Evolutionary conservation across 2,797 vertebrate species (phyloP), one percentile per base, ranked within the genome.

Genomic region (Betta splendens): DNA sequence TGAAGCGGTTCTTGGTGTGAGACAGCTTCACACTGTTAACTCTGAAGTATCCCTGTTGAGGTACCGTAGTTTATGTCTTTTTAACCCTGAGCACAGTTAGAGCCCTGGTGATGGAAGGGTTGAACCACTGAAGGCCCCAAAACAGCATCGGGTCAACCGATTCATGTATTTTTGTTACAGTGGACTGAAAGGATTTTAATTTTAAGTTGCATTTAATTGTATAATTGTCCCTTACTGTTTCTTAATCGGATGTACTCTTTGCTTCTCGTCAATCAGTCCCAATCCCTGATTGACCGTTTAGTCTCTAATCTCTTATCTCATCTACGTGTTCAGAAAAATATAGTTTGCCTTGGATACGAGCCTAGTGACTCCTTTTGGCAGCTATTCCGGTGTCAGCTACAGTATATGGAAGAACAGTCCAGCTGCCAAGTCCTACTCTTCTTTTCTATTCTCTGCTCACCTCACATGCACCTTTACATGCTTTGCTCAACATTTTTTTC

Each of bases 361-460:
- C 23, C 39, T 7, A 17, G 50, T 55, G 55, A 51, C 33, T 72
- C 55, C 33, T 54, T 53, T 25, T 62, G 54, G 48, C 56, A 72
- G 28, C 7, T 37, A n/a, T 9, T 12, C 26, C 9, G 15, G 9
- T 28, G 18, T 45, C 43, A 51, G 18, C 33, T 43, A 49, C 38
- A 28, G 35, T 9, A 2, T 0, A 39, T 43, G 47, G 65, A 61
- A 79, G 68, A 54, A 35, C 2, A 2, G 18, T 23, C 11, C 13
- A 21, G 33, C 29, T 53, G 69, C 51, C 58, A 69, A 53, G 67
- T n/a, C 44, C 45, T 12, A 12, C 11, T n/a, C n/a, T n/a, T n/a
- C n/a, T n/a, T n/a, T 0, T 16, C n/a, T 9, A 9, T 36, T 18
- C 65, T 54, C 33, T n/a, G 55, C 38, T 56, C 31, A 42, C 44